Evolutionary conservation across 1,140 invertebrate species (phyloP).

Genomic region (Saccostrea glomerata): DNA sequence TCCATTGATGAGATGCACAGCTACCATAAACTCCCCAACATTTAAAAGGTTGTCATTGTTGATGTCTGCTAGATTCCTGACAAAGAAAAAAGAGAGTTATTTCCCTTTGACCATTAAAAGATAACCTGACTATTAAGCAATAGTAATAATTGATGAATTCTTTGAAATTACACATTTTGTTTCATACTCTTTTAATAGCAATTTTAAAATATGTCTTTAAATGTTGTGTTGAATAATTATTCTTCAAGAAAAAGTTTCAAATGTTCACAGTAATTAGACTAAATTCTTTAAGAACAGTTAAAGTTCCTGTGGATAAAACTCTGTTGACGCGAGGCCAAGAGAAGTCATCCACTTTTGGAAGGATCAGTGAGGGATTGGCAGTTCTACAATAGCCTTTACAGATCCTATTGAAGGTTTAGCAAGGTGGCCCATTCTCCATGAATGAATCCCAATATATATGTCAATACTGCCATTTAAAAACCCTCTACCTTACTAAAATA

Average conservation of each 20-base stretch:
- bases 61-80: conserved; percentile 73
- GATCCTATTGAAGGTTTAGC: conserved; percentile 10
- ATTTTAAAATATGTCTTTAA: background rate
- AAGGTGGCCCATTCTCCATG: conserved; percentile 7
- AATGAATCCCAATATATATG: conserved; percentile 28
- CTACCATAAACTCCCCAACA: conserved; percentile 74
- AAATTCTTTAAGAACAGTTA: background rate
- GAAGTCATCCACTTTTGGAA: background rate
- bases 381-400: background rate
- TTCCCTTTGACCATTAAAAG: conserved; percentile 1
- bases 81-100: conserved; percentile 42
- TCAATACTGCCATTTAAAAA: conserved; percentile 23
- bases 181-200: background rate
- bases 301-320: background rate
- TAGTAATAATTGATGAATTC: background rate
- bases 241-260: background rate
- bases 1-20: conserved; percentile 71
- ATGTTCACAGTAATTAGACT: background rate
- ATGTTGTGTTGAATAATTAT: background rate
- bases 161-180: background rate
- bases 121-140: too few species aligned
- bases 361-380: conserved; percentile 14
- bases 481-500: conserved; percentile 32
- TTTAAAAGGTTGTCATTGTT: conserved; percentile 74
- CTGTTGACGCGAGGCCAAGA: background rate